Base-by-base conservation (phyloP, 1,140 invertebrate genomes). In the Halesus radiatus region DNA sequence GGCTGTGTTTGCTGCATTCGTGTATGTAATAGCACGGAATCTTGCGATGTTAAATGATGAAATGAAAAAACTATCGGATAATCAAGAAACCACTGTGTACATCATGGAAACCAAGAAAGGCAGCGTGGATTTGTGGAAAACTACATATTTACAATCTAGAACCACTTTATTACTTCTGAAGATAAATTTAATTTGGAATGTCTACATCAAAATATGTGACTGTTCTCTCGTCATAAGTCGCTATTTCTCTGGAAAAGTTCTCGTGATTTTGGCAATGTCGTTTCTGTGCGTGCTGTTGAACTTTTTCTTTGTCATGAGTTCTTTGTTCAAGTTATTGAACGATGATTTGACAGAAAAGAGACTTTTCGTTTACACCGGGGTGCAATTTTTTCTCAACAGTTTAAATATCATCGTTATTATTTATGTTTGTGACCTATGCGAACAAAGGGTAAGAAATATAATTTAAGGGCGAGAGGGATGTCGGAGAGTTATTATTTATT, bases 201-300 rank as follows among this genome's bases (percentile, higher is more conserved):
- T 20, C 18, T 74, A 74, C 50, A 22, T 50, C 22, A 56, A 26
- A 16, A 18, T 74, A 23, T 74, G 45, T 74, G 72, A 74, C 6
- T 54, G 16, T 15, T 50, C 45, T 54, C 20, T 53, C 53, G n/a
- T 52, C n/a, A 26, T 74, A 3, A 74, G 53, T 54, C 32, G 53
- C n/a, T 74, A 50, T 18, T 74, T 74, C 53, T 18, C 52, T 53
- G 22, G 7, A 22, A 74, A 23, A 29, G 37, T 74, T 23, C 72
- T 74, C 4, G 23, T 15, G 37, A 74, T 74, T 53, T 18, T 74
- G 7, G 18, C 52, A 22, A 23, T 74, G 7, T 74, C 45, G 2
- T 74, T 74, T 74, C 15, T 74, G 20, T 53, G n/a, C 0, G 22
- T 52, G 1, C 10, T 74, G 22, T 23, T 74, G 4, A 74, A 74